Base-by-base conservation (phyloP, 2,888 invertebrate species). In the Lepidochrysops patricia region DNA sequence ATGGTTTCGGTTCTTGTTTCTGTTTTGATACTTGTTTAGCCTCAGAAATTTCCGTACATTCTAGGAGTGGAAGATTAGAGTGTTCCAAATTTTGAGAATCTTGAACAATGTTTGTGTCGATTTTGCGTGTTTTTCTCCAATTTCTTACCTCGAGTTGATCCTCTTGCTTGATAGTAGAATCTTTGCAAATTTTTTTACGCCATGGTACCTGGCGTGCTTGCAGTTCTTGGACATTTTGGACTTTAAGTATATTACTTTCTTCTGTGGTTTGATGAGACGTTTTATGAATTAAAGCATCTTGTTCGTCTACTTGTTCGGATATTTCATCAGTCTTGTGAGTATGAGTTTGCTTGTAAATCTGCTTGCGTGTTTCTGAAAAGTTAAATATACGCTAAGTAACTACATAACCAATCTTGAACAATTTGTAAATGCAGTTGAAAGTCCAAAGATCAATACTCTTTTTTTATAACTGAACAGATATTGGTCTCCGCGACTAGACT, bases 1-100 rank as follows among this genome's bases (percentile, higher is more conserved):
- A 91, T 59, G 73, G 92, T 73, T 72, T 83, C 66, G 73, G 80
- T 82, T 77, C 83, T 71, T 73, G 64, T 50, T 52, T 49, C 54
- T 34, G 52, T 50, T 19, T 34, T 4, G 26, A 57, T 13, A 60
- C 29, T 57, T 57, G 27, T 34, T 57, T 34, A 5, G 12, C 34
- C 5, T 25, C 32, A 9, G 25, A 23, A 32, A n/a, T 29, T 60
- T 75, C 70, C 75, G 60, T 62, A 4, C 35, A 65, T 27, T 69
- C 63, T 27, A 72, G 12, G 43, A 64, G 63, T 48, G 71, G 62
- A 58, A 75, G 67, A 63, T 66, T 68, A 6, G 68, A 64, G 52
- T 73, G 72, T 27, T 71, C 70, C 64, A 57, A 63, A 56, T 65
- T 68, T 59, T 32, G 58, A 43, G 26, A 62, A 4, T 29, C 9